phyloP scores from a whole-genome alignment of 2,113 vertebrate genomes.

The Aptenodytes patagonicus region DNA sequence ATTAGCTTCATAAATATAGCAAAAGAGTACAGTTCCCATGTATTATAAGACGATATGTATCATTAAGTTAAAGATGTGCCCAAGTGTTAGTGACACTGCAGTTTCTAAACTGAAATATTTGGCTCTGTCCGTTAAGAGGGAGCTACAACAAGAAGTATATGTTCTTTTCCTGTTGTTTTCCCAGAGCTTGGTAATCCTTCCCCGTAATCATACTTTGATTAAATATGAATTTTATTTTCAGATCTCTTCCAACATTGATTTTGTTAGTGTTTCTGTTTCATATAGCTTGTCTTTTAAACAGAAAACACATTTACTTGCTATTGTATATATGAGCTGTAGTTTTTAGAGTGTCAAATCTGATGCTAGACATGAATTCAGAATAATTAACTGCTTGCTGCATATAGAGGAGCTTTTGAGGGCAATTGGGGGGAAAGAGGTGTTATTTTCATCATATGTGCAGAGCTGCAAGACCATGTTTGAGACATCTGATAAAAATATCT shows the following conservation, averaged over 20 bases:
- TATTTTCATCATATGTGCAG: constrained; percentile 5
- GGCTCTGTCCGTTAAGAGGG: background rate
- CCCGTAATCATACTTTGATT: background rate
- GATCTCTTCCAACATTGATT: background rate
- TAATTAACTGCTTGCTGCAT: background rate
- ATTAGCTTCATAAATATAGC: background rate
- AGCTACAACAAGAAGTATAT: background rate
- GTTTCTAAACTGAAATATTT: background rate
- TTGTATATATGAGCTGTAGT: background rate
- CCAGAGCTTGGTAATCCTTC: background rate
- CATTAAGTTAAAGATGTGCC: background rate
- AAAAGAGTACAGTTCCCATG: background rate
- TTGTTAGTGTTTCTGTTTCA: background rate
- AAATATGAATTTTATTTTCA: constrained; percentile 7
- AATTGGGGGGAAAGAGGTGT: background rate
- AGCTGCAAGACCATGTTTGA: background rate
- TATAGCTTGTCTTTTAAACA: background rate
- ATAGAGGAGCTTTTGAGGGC: background rate
- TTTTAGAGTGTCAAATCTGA: background rate
- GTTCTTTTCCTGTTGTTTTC: background rate
- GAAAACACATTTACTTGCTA: background rate
- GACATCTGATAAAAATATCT: background rate
- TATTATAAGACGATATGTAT: background rate
- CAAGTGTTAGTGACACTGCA: background rate
- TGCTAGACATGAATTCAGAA: background rate